phyloP scores from a whole-genome alignment of 2,888 invertebrate genomes.

The Lucinisca nassula region DNA sequence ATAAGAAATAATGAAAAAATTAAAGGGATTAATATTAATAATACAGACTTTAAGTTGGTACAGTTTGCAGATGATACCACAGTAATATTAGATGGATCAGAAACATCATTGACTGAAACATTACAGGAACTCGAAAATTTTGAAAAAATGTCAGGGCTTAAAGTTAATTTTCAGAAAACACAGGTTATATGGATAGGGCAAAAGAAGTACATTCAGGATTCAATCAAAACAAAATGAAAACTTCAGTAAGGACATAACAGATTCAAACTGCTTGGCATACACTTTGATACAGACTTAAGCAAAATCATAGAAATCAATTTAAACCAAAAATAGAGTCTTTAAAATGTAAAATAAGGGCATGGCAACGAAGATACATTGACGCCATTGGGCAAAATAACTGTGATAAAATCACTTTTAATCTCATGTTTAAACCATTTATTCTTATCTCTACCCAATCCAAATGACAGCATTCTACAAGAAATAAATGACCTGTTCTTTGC shows the following conservation, averaged over 20 bases:
- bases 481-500: neutral
- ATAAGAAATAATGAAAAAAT: neutral
- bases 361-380: neutral
- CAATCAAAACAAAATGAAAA: neutral
- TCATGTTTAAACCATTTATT: neutral
- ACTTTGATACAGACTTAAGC: neutral
- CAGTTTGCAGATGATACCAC: neutral
- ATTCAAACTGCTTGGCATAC: neutral
- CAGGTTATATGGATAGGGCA: neutral
- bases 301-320: neutral
- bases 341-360: neutral
- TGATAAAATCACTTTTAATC: neutral
- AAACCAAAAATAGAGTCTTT: neutral
- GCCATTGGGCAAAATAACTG: neutral
- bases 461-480: neutral
- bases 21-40: neutral
- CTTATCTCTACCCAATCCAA: neutral
- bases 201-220: neutral
- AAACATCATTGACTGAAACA: neutral
- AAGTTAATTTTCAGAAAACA: neutral
- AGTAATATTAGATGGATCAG: neutral
- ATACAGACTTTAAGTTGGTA: neutral
- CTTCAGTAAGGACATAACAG: neutral
- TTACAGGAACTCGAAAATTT: neutral
- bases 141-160: neutral